Conservation (phyloP, 1,140 invertebrate genomes). For the Magallana gigas region DNA sequence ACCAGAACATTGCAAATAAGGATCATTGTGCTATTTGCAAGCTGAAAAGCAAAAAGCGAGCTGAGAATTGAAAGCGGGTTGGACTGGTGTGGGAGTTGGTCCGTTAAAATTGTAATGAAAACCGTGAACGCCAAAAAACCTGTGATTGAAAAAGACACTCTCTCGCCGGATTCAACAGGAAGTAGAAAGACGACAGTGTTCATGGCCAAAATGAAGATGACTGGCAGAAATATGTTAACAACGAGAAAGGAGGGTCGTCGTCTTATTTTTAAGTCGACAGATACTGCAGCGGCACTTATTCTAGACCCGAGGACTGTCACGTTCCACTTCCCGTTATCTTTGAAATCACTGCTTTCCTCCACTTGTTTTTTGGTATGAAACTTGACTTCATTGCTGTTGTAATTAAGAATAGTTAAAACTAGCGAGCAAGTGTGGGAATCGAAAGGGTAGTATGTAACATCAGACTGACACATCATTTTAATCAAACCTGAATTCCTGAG, state of each 20-base stretch:
- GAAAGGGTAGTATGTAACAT: conserved; percentile 56
- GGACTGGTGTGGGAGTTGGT: not conserved
- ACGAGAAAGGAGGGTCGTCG: conserved; percentile 54
- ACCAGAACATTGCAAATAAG: not conserved
- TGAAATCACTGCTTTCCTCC: not conserved
- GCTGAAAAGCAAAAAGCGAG: not conserved
- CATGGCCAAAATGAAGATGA: conserved; percentile 54
- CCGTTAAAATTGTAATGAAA: conserved; percentile 45
- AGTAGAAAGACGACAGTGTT: conserved; percentile 58
- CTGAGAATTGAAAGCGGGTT: conserved; percentile 18
- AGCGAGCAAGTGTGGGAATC: conserved; percentile 54
- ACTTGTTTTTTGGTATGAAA: not conserved
- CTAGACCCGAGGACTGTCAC: not conserved
- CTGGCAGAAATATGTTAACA: conserved; percentile 57
- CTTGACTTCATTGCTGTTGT: not conserved
- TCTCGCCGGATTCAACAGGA: conserved; percentile 61
- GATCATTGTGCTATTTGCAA: conserved; percentile 16
- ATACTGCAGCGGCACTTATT: conserved; percentile 72
- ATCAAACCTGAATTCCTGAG: not conserved
- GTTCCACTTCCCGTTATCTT: not conserved
- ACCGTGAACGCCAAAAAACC: conserved; percentile 57
- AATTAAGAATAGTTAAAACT: not conserved
- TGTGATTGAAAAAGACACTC: conserved; percentile 60
- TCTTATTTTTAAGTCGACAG: conserved; percentile 36
- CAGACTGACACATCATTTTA: conserved; percentile 48